phyloP scores from a whole-genome alignment of 2,888 invertebrate genomes.

The Dascillus cervinus region DNA sequence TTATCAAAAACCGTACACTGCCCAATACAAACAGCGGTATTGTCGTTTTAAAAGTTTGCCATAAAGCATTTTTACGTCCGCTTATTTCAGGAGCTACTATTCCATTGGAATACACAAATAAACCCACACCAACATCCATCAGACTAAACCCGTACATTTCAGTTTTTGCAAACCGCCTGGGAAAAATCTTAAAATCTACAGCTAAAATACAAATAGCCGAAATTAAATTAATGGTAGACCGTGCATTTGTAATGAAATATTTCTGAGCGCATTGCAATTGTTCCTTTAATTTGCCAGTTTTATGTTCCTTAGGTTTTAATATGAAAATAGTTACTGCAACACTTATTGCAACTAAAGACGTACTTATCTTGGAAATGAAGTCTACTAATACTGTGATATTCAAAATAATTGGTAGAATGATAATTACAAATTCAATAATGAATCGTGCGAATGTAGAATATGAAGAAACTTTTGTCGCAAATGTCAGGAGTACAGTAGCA shows the following conservation, averaged over 20 bases:
- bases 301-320: constrained; percentile 1
- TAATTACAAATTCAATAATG: constrained; percentile 48
- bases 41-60: constrained; percentile 36
- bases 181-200: constrained; percentile 87
- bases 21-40: constrained; percentile 54
- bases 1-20: constrained; percentile 52
- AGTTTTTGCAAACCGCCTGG: constrained; percentile 80
- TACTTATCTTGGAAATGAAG: constrained; percentile 29
- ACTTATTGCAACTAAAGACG: constrained; percentile 17
- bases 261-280: constrained; percentile 14
- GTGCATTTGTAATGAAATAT: constrained; percentile 59
- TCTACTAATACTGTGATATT: constrained; percentile 48
- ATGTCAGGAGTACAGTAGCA: constrained; percentile 22
- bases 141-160: constrained; percentile 76
- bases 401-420: constrained; percentile 50
- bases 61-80: constrained; percentile 28
- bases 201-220: constrained; percentile 82
- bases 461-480: constrained; percentile 1
- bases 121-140: constrained; percentile 94
- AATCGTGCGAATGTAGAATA: constrained; percentile 28
- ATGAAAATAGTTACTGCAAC: constrained; percentile 10
- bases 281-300: neutral
- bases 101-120: constrained; percentile 77
- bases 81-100: constrained; percentile 56
- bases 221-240: constrained; percentile 63